These are phyloP conservation scores for Proterorhinus semilunaris DNA, from an alignment of 2,113 vertebrate species.

Conservation along the genomic window DNA sequence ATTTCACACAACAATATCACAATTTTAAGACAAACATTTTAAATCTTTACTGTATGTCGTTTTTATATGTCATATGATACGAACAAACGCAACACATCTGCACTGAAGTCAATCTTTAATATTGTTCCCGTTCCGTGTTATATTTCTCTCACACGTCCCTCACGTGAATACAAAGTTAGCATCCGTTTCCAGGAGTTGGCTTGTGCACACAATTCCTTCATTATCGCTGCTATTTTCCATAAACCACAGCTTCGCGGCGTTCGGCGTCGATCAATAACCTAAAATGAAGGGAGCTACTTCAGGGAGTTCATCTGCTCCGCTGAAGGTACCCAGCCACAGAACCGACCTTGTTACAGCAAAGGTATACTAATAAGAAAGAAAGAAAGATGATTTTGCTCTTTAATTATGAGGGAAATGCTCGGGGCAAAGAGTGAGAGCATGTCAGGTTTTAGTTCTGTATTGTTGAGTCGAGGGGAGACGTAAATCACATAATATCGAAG, in stretches of 20 bases:
- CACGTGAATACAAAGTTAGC: conserved; percentile 8
- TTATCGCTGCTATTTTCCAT: conserved; percentile 32
- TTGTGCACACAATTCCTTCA: conserved; percentile 37
- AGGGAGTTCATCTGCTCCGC: conserved; percentile 31
- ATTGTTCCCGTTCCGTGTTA: not conserved
- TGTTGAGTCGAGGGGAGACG: no score
- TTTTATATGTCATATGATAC: no score
- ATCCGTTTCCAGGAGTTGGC: conserved; percentile 29
- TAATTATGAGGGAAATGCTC: conserved; percentile 17
- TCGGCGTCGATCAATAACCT: conserved; percentile 60
- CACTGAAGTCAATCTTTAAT: not conserved
- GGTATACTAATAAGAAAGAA: conserved; percentile 18
- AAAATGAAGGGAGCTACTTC: conserved; percentile 56
- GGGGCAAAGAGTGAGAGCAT: not conserved
- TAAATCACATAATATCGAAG: no score
- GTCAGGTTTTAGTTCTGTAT: not conserved
- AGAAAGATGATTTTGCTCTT: conserved; percentile 29
- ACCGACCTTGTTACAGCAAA: conserved; percentile 27
- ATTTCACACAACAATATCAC: no score
- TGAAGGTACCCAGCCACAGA: conserved; percentile 24
- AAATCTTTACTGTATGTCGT: no score
- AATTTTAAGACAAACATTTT: no score
- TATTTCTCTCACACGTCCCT: conserved; percentile 16
- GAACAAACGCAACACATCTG: not conserved
- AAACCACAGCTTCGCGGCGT: conserved; percentile 22